Conservation (phyloP, 37 sponge, comb jelly and placozoan species). For the Diacarnus erythraeanus region DNA sequence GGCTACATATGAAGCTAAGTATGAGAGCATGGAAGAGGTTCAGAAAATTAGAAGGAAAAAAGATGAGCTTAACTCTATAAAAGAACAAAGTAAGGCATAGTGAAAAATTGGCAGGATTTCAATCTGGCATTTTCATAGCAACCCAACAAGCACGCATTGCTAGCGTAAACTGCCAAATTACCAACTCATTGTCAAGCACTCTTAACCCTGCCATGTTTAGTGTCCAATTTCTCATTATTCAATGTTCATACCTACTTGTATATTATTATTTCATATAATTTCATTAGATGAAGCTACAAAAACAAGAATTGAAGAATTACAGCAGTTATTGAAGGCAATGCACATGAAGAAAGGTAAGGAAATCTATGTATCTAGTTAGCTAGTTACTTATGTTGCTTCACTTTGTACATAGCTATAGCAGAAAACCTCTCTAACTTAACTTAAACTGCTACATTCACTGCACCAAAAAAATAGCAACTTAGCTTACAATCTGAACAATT, state of each 20-base stretch:
- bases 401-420: no score
- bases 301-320: neutral
- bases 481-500: no score
- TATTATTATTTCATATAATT: neutral
- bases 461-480: no score
- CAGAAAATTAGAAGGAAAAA: slow-evolving; percentile 8
- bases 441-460: no score
- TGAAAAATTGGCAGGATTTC: neutral
- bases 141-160: neutral
- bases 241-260: neutral
- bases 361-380: neutral
- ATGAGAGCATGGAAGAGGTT: slow-evolving; percentile 31
- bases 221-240: no score
- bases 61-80: neutral
- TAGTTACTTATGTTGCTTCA: no score
- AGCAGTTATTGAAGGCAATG: neutral
- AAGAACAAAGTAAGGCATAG: slow-evolving; percentile 1
- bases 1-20: slow-evolving; percentile 27
- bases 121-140: neutral
- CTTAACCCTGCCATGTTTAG: no score
- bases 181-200: no score
- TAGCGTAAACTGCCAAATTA: no score
- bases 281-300: neutral
- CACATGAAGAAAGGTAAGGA: neutral
- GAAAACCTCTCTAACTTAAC: no score